Base-by-base conservation (phyloP, 2,888 invertebrate genomes). In the Chymomyza fuscimana region DNA sequence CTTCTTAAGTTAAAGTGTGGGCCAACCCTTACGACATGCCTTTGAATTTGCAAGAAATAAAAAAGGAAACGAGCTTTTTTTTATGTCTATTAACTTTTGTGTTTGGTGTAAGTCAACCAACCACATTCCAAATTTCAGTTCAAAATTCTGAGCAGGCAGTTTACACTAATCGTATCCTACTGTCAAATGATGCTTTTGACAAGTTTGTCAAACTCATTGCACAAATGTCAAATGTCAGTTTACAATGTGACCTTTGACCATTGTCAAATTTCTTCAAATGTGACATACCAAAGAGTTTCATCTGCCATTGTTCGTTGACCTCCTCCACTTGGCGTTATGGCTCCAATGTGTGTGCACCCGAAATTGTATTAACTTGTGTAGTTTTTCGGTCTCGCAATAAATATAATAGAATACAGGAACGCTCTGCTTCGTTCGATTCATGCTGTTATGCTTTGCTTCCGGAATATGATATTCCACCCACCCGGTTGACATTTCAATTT, bases 401-500 rank as follows among this genome's bases (percentile, higher is more conserved):
- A 46, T 46, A 46, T 46, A 46, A 46, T 46, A 10, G 40, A 12
- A 46, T 46, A 12, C 12, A 32, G 32, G 12, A 10, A 4, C 40
- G 40, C 36, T 9, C 36, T 36, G 36, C 36, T 36, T 9, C 36
- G 36, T 36, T 70, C 60, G 75, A 62, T 84, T 75, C 75, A 77
- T 86, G 84, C 79, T 86, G 79, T 82, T 82, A 80, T 85, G 72
- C 69, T 72, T 72, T 71, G 59, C 69, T 36, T 67, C 63, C 61
- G 52, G 77, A 85, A 85, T 85, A 85, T 85, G 85, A 86, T 86
- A 81, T 86, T 81, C 78, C 81, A 79, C 79, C 80, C 82, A 78
- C 76, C 77, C 87, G 78, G 73, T 89, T 87, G 87, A 87, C 87
- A 89, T 89, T 87, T 87, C 89, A 89, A 88, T 88, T 79, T 88